These are phyloP conservation scores for Chloroclysta siterata DNA, from an alignment of 2,888 invertebrate species.

Conservation along the genomic window DNA sequence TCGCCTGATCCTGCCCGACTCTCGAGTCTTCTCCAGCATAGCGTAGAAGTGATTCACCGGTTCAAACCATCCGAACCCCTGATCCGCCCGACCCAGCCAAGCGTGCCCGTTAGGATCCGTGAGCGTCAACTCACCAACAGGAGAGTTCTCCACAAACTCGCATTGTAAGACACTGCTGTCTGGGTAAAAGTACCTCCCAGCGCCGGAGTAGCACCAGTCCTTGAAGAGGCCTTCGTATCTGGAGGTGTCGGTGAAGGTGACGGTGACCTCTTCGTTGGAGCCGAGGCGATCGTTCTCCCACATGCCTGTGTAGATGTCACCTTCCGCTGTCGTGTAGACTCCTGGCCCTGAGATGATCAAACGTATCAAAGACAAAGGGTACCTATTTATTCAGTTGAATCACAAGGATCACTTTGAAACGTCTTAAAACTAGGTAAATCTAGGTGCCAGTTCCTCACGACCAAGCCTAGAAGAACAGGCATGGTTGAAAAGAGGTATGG, in stretches of 20 bases:
- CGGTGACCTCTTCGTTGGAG: slow-evolving; percentile 57
- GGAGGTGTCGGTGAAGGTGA: slow-evolving; percentile 76
- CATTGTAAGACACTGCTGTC: slow-evolving; percentile 77
- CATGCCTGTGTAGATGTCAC: slow-evolving; percentile 81
- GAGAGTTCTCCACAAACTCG: slow-evolving; percentile 81
- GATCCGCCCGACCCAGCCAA: slow-evolving; percentile 80
- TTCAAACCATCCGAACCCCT: slow-evolving; percentile 69
- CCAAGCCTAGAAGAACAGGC: no score
- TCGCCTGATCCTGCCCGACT: slow-evolving; percentile 39
- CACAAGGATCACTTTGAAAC: no score
- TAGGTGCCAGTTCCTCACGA: no score
- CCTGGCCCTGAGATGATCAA: slow-evolving; percentile 74
- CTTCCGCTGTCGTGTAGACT: slow-evolving; percentile 84
- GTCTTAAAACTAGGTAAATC: no score
- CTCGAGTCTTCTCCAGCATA: slow-evolving; percentile 58
- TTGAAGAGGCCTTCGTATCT: slow-evolving; percentile 78
- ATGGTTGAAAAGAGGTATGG: no score
- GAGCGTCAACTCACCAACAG: slow-evolving; percentile 68
- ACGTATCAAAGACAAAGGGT: no score
- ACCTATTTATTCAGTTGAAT: no score
- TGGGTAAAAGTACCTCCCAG: slow-evolving; percentile 79
- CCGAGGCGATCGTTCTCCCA: slow-evolving; percentile 84
- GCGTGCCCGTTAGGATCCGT: slow-evolving; percentile 80
- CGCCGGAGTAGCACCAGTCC: slow-evolving; percentile 77
- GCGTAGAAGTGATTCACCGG: slow-evolving; percentile 76